phyloP scores from a whole-genome alignment of 2,113 vertebrate species.

The Ctenomys sociabilis region DNA sequence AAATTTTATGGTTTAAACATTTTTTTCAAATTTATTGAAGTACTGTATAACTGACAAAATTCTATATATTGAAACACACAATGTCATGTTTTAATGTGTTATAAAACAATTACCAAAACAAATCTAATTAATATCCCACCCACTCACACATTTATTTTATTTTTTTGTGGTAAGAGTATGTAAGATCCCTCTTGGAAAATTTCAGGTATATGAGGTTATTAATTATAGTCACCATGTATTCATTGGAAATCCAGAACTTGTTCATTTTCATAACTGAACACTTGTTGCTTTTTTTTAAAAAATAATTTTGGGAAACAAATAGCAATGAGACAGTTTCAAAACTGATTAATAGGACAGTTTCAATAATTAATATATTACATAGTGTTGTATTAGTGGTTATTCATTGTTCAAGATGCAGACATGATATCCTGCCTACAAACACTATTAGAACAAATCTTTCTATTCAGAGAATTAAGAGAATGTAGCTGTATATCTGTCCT shows the following conservation, averaged over 20 bases:
- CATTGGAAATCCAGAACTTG: background rate
- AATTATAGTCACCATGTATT: background rate
- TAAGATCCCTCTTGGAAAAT: background rate
- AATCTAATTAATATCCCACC: background rate
- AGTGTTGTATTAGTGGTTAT: too few relatives aligned
- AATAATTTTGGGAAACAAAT: too few relatives aligned
- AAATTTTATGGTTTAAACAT: background rate
- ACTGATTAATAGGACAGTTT: too few relatives aligned
- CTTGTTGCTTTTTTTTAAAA: background rate
- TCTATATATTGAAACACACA: background rate
- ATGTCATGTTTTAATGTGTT: background rate
- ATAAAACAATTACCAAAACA: background rate
- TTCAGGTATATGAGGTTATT: background rate
- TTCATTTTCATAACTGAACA: background rate
- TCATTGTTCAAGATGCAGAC: too few relatives aligned
- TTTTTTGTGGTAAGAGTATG: background rate
- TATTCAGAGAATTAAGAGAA: too few relatives aligned
- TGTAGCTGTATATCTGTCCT: too few relatives aligned
- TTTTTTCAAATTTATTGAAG: background rate
- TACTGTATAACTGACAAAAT: background rate
- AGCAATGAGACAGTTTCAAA: too few relatives aligned
- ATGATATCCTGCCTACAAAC: too few relatives aligned
- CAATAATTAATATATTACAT: too few relatives aligned
- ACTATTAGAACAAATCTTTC: too few relatives aligned
- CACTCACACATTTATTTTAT: background rate